Evolutionary conservation across 2,797 vertebrate genomes (phyloP).

Genomic region (Sebastes nivosus): DNA sequence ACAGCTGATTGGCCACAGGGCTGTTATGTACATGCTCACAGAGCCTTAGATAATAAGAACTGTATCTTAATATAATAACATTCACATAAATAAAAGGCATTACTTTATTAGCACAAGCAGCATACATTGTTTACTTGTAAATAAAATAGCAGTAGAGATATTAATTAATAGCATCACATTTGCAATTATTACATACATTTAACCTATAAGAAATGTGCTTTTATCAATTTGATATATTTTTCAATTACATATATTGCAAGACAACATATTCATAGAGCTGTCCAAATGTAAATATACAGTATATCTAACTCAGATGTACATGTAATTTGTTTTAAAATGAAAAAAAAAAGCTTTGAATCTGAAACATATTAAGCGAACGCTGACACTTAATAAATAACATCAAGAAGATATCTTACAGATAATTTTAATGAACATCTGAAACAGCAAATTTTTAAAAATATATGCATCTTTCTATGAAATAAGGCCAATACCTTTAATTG

Average conservation of each 20-base stretch:
- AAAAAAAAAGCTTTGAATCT: neutral
- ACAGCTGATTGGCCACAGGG: constrained; percentile 26
- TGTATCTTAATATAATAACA: neutral
- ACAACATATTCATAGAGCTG: neutral
- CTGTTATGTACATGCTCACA: neutral
- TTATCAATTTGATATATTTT: neutral
- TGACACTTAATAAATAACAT: constrained; percentile 38
- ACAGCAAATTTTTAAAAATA: constrained; percentile 72
- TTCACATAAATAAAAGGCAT: constrained; percentile 5
- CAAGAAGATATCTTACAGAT: constrained; percentile 40
- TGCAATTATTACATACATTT: neutral
- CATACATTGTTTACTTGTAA: neutral
- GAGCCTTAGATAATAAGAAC: neutral
- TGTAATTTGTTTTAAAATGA: neutral
- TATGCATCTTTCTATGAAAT: constrained; percentile 60
- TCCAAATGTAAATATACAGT: neutral
- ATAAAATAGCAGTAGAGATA: neutral
- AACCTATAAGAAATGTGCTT: neutral
- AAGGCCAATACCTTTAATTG: constrained; percentile 58
- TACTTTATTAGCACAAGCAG: constrained; percentile 31
- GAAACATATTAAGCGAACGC: neutral
- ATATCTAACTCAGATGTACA: neutral
- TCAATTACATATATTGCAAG: neutral
- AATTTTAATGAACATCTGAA: constrained; percentile 76
- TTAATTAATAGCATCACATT: neutral